Evolutionary conservation across 2,888 invertebrate species (phyloP).

Genomic region (Platypus cylindrus): DNA sequence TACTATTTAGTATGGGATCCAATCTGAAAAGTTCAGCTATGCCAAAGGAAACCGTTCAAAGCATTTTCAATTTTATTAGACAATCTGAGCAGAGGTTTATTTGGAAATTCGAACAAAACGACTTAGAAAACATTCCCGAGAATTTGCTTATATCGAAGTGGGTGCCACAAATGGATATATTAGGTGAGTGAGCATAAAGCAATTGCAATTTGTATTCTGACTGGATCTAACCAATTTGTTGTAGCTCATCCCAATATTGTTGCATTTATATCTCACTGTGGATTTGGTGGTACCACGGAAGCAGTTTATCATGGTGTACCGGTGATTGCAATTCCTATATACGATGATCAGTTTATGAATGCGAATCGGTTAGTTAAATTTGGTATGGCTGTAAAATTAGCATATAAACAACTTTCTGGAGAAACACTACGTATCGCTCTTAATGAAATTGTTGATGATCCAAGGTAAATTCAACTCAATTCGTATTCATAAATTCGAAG

Average conservation of each 20-base stretch:
- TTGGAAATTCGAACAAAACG: conserved; percentile 34
- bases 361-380: conserved; percentile 3
- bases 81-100: conserved; percentile 32
- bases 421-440: conserved; percentile 3
- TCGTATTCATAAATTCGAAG: not conserved
- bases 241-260: conserved; percentile 21
- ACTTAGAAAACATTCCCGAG: conserved; percentile 23
- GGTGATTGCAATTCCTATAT: conserved; percentile 19
- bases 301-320: conserved; percentile 19
- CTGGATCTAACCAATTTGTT: conserved; percentile 5
- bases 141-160: conserved; percentile 34
- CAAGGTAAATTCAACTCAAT: conserved; percentile 15
- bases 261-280: conserved; percentile 20
- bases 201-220: not conserved
- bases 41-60: conserved; percentile 22
- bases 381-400: conserved; percentile 7
- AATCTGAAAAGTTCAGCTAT: conserved; percentile 29
- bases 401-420: conserved; percentile 5
- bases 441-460: conserved; percentile 15
- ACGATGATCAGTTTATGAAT: conserved; percentile 20
- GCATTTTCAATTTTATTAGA: conserved; percentile 28
- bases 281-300: conserved; percentile 20
- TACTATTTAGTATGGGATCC: conserved; percentile 35
- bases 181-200: conserved; percentile 11
- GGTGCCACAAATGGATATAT: conserved; percentile 31